A percentile compares a stretch with the other conserved stretches of the same genome.
Conservation (phyloP, 2,888 invertebrate genomes). For the Entomobrya multifasciata region DNA sequence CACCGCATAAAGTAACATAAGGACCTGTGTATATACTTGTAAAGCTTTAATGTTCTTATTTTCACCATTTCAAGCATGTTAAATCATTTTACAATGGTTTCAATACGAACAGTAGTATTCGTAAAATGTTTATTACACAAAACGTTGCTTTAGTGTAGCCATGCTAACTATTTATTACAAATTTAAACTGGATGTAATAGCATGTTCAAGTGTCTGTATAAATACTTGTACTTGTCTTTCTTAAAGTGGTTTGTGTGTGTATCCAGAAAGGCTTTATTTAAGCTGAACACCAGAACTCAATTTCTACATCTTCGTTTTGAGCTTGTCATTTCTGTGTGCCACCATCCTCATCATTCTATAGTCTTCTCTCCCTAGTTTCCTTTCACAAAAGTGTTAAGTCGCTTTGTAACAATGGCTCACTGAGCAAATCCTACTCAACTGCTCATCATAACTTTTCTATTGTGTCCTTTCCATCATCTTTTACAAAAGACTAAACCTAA, state of each 20-base stretch:
- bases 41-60: no score
- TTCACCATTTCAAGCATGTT: no score
- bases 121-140: constrained; percentile 20
- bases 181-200: constrained; percentile 6
- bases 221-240: not conserved
- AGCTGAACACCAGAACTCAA: constrained; percentile 57
- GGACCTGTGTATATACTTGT: not conserved
- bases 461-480: constrained; percentile 9
- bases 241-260: constrained; percentile 10
- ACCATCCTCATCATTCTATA: not conserved
- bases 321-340: constrained; percentile 29
- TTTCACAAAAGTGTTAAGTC: constrained; percentile 41
- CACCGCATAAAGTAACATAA: not conserved
- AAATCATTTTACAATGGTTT: not conserved
- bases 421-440: constrained; percentile 59
- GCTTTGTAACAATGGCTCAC: constrained; percentile 56
- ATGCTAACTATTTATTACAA: no score
- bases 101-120: not conserved
- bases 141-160: no score
- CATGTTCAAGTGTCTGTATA: not conserved
- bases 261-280: constrained; percentile 50
- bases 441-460: constrained; percentile 57
- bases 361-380: not conserved
- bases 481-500: constrained; percentile 18
- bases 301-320: constrained; percentile 51